Evolutionary conservation across 1,140 invertebrate genomes (phyloP).

Genomic region (Anagrus nilaparvatae): DNA sequence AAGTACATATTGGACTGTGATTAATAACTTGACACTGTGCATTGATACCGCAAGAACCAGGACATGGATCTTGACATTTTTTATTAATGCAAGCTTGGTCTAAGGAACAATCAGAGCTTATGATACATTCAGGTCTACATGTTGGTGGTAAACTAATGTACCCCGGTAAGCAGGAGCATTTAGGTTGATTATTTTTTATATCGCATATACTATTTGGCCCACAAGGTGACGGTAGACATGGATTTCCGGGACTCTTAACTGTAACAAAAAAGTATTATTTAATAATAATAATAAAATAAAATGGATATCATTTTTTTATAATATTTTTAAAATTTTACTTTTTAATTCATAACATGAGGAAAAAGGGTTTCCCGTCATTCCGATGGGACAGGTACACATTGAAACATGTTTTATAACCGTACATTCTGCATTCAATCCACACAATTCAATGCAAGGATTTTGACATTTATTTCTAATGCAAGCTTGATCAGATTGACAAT

Average conservation of each 20-base stretch:
- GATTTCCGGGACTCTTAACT: slow-evolving; percentile 27
- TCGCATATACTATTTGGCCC: slow-evolving; percentile 47
- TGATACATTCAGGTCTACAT: slow-evolving; percentile 43
- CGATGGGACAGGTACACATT: slow-evolving; percentile 56
- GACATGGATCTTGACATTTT: slow-evolving; percentile 44
- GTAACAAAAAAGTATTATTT: slow-evolving; percentile 30
- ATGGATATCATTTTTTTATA: slow-evolving; percentile 26
- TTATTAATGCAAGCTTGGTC: slow-evolving; percentile 40
- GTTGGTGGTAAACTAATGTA: slow-evolving; percentile 40
- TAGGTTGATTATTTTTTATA: slow-evolving; percentile 35
- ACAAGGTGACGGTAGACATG: slow-evolving; percentile 47
- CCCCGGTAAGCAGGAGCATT: slow-evolving; percentile 36
- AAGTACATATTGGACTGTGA: slow-evolving; percentile 69
- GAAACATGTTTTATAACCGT: slow-evolving; percentile 61
- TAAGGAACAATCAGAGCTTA: slow-evolving; percentile 38
- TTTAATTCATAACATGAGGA: slow-evolving; percentile 43
- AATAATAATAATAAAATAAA: slow-evolving; percentile 26
- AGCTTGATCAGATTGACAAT: slow-evolving; percentile 55
- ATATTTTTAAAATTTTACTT: slow-evolving; percentile 19
- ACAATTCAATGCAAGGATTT: slow-evolving; percentile 63
- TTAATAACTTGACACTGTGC: slow-evolving; percentile 61
- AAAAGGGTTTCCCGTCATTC: slow-evolving; percentile 62
- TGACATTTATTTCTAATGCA: slow-evolving; percentile 65
- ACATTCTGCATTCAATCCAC: slow-evolving; percentile 59
- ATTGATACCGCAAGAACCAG: slow-evolving; percentile 41